Conservation (phyloP, 2,888 invertebrate genomes). For the Choreutis nemorana region DNA sequence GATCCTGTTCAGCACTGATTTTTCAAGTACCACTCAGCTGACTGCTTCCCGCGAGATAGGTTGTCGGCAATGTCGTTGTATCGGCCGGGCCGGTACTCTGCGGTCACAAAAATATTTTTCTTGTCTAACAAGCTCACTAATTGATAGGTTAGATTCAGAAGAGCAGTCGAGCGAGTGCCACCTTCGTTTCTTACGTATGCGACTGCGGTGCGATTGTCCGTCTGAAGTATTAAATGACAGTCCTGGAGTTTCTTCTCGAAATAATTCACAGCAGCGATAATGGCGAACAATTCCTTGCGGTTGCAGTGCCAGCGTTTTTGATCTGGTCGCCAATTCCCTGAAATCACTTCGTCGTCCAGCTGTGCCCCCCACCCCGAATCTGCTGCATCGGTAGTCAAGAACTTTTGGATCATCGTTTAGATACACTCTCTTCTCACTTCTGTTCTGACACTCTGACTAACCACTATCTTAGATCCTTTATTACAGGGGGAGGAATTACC, state of each 20-base stretch:
- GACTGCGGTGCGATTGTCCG: slow-evolving; percentile 10
- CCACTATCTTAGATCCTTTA: slow-evolving; percentile 15
- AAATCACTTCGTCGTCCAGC: slow-evolving; percentile 9
- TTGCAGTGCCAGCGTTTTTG: slow-evolving; percentile 8
- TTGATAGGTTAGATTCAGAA: slow-evolving; percentile 1
- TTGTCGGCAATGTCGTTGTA: slow-evolving; percentile 16
- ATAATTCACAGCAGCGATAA: slow-evolving; percentile 2
- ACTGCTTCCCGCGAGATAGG: slow-evolving; percentile 8
- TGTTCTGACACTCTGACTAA: slow-evolving; percentile 1
- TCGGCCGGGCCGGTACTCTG: slow-evolving; percentile 12
- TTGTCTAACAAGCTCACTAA: neutral
- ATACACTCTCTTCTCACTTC: slow-evolving; percentile 8
- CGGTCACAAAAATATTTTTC: neutral
- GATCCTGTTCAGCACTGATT: slow-evolving; percentile 7
- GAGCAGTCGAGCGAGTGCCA: slow-evolving; percentile 10
- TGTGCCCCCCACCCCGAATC: slow-evolving; percentile 7
- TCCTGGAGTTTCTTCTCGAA: neutral
- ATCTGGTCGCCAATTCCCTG: slow-evolving; percentile 7
- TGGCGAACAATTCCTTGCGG: slow-evolving; percentile 7
- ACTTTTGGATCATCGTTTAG: slow-evolving; percentile 4
- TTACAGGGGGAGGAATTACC: no score
- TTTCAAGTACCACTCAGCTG: slow-evolving; percentile 7
- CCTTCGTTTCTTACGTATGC: slow-evolving; percentile 15
- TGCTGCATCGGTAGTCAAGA: slow-evolving; percentile 7
- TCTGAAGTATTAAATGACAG: slow-evolving; percentile 4